Base-by-base conservation (phyloP, 2,888 invertebrate genomes). In the Eutolmus rufibarbis region DNA sequence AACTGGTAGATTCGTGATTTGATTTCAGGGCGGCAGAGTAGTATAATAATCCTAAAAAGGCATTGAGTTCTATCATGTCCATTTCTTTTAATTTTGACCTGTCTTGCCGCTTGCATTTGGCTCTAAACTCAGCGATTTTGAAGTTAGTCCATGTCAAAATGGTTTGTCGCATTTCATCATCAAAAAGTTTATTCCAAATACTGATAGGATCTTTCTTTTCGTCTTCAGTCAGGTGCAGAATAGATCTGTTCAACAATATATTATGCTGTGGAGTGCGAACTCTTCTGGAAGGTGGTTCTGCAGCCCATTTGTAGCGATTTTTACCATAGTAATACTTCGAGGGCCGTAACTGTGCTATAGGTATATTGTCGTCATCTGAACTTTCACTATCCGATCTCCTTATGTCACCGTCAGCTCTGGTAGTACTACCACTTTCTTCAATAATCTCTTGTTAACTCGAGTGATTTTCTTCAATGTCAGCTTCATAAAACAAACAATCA, bases 21-120 rank as follows among this genome's bases (percentile, higher is more conserved):
- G 88, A 89, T 74, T 89, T 89, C 74, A 89, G 89, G 37, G 88
- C 89, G 8, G 87, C 56, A 85, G 88, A 78, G 51, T 89, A 89
- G 66, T 88, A 81, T 81, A 89, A 88, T 28, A 89, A 78, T 46
- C 88, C 88, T 46, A 88, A 87, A 88, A 89, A 88, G 28, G 88
- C 74, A 12, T 31, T 74, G 12, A 74, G 12, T 5, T 74, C 74
- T n/a, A 74, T 19, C 12, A 74, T 86, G 5, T 87, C 81, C 74
- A 88, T 79, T 86, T 89, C 88, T 19, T 23, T n/a, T 23, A 74
- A 31, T 31, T 16, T 5, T 28, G 74, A 23, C n/a, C 74, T 46
- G 14, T 74, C 57, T 28, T 23, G 12, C 28, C 12, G 9, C n/a
- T 23, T 74, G n/a, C 5, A 74, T 31, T 74, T 74, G 12, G 74